Evolutionary conservation across 2,113 vertebrate species (phyloP).

Genomic region (Muntiacus muntjak): DNA sequence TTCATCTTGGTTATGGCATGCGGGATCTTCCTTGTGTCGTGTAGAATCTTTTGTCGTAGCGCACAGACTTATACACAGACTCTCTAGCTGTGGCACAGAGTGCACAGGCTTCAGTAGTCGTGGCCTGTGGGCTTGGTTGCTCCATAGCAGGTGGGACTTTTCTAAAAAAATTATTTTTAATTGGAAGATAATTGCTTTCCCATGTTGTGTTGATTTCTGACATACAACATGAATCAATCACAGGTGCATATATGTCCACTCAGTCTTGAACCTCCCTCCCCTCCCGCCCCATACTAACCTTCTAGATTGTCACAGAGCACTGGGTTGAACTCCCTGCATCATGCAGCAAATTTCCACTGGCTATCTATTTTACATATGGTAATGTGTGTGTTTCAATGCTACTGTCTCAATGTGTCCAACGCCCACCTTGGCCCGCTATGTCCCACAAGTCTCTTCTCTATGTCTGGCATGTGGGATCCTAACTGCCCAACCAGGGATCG

Average conservation of each 20-base stretch:
- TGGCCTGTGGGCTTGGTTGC: neutral
- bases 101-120: neutral
- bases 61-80: neutral
- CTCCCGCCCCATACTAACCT: neutral
- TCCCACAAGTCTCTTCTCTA: neutral
- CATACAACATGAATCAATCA: neutral
- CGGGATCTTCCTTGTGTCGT: fast-evolving
- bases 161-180: neutral
- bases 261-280: neutral
- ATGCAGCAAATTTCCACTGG: neutral
- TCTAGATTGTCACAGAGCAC: neutral
- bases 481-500: neutral
- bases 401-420: neutral
- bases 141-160: neutral
- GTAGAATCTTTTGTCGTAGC: neutral
- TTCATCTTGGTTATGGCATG: neutral
- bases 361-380: neutral
- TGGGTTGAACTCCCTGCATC: neutral
- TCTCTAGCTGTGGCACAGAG: neutral
- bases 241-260: neutral
- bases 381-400: neutral
- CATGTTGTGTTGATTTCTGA: neutral
- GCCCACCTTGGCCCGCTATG: neutral
- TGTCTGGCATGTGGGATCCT: neutral
- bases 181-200: neutral